Conservation (phyloP, 2,113 vertebrate species). For the Butastur rufipennis region DNA sequence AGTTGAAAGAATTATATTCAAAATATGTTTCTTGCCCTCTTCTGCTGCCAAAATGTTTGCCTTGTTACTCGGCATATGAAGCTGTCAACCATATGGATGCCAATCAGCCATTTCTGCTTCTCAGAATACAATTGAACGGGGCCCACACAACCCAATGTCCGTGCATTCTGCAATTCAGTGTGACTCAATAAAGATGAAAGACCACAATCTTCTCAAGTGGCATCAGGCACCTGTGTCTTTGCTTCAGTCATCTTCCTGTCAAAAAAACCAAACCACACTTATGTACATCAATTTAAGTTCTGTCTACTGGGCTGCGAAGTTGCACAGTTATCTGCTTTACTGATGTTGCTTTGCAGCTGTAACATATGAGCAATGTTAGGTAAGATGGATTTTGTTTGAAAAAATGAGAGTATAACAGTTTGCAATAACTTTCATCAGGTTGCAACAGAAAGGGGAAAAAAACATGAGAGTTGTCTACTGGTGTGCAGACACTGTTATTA, state of each 20-base stretch:
- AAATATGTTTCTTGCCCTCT: constrained; percentile 5
- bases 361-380: not conserved
- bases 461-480: not conserved
- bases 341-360: not conserved
- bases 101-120: constrained; percentile 64
- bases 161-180: constrained; percentile 23
- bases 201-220: not conserved
- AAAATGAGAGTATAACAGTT: not conserved
- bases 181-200: constrained; percentile 28
- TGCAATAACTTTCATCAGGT: not conserved
- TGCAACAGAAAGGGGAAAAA: not conserved
- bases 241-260: not conserved
- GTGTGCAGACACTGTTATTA: not conserved
- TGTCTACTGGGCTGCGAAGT: not conserved
- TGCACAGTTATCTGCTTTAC: not conserved
- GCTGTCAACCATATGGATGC: constrained; percentile 71
- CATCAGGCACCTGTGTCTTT: not conserved
- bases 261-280: not conserved
- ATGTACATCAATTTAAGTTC: not conserved
- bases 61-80: constrained; percentile 51
- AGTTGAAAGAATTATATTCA: constrained; percentile 18
- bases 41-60: constrained; percentile 56
- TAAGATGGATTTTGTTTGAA: not conserved
- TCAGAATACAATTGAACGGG: constrained; percentile 11
- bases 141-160: constrained; percentile 71